Conservation (phyloP, 2,797 vertebrate species). For the Anabas testudineus region DNA sequence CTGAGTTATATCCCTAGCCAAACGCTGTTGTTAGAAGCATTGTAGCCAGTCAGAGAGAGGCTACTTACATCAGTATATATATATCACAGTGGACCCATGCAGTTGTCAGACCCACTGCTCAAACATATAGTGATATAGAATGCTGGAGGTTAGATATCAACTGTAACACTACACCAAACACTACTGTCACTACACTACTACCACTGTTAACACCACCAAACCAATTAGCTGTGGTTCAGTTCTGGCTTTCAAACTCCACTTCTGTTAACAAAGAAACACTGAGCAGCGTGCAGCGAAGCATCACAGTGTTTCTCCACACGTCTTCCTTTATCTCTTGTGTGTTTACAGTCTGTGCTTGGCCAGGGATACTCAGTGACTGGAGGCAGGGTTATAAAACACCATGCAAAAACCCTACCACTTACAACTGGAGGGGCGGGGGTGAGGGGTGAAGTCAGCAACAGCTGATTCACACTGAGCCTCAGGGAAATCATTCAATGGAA, state of each 20-base stretch:
- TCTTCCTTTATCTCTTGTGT: constrained; percentile 13
- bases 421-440: constrained; percentile 44
- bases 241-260: constrained; percentile 10
- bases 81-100: constrained; percentile 63
- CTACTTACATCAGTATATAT: constrained; percentile 63
- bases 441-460: constrained; percentile 23
- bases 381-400: constrained; percentile 76
- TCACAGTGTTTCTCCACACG: constrained; percentile 10
- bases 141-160: constrained; percentile 60
- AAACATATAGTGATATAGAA: constrained; percentile 63
- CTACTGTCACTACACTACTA: constrained; percentile 58
- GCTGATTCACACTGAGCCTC: constrained; percentile 51
- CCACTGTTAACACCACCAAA: constrained; percentile 56
- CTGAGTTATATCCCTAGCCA: constrained; percentile 77
- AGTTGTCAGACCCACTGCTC: constrained; percentile 43
- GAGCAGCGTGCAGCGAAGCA: not conserved
- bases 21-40: constrained; percentile 53
- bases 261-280: not conserved
- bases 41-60: constrained; percentile 32
- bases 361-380: constrained; percentile 73
- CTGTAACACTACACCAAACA: constrained; percentile 68
- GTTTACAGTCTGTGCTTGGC: constrained; percentile 62
- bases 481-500: constrained; percentile 17
- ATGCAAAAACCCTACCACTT: constrained; percentile 78
- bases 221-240: constrained; percentile 9